phyloP scores from a whole-genome alignment of 2,797 vertebrate species.

The Manis javanica region DNA sequence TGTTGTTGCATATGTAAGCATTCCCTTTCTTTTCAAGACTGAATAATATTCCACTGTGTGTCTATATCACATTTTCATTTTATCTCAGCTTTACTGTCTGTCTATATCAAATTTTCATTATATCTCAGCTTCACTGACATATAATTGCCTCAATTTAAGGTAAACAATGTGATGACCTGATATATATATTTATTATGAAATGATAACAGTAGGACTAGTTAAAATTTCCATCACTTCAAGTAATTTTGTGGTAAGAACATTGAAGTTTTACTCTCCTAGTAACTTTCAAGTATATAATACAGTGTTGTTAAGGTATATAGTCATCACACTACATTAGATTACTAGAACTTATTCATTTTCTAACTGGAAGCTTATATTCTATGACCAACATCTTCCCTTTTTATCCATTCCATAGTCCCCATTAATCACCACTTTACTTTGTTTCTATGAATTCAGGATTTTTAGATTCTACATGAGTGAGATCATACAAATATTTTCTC shows the following conservation, averaged over 20 bases:
- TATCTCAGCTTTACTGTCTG: not conserved
- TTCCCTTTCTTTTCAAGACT: not conserved
- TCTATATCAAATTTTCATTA: not conserved
- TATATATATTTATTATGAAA: not conserved
- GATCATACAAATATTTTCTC: not conserved
- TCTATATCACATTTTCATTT: not conserved
- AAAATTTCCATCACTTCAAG: not conserved
- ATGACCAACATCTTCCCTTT: not conserved
- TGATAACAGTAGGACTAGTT: not conserved
- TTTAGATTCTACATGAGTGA: not conserved
- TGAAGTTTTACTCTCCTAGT: not conserved
- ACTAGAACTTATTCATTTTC: not conserved
- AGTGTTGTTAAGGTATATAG: not conserved
- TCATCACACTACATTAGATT: not conserved
- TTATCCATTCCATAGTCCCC: not conserved
- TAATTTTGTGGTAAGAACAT: not conserved
- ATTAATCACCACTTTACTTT: not conserved
- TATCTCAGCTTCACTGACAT: not conserved
- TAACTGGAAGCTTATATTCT: not conserved
- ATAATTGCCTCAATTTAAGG: not conserved
- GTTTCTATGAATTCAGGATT: not conserved
- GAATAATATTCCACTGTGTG: not conserved
- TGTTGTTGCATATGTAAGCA: not conserved
- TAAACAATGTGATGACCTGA: not conserved
- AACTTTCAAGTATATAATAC: not conserved